phyloP scores from a whole-genome alignment of 2,797 vertebrate species.

The Semaprochilodus insignis region DNA sequence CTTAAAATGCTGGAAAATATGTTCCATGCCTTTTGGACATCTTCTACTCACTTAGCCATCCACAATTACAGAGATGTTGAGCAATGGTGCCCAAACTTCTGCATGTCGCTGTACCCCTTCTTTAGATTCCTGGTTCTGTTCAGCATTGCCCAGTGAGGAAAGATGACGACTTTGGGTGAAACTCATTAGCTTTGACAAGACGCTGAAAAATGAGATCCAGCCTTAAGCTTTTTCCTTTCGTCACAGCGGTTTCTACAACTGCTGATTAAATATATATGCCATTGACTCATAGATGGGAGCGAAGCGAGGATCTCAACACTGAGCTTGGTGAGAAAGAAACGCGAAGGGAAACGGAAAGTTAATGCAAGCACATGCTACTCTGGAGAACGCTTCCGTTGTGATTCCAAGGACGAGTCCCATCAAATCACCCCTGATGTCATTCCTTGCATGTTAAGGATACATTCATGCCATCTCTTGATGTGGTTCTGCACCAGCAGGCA shows the following conservation, averaged over 20 bases:
- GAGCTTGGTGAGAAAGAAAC: not conserved
- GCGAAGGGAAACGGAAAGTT: not conserved
- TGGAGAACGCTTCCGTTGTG: not conserved
- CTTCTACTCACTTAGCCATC: no score
- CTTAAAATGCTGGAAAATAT: no score
- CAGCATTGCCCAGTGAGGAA: not conserved
- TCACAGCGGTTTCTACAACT: not conserved
- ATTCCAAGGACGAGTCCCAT: conserved; percentile 31
- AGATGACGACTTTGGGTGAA: conserved; percentile 2
- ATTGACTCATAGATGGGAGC: not conserved
- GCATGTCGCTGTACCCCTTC: no score
- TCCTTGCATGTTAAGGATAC: conserved; percentile 21
- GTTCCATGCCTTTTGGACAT: no score
- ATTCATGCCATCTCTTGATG: conserved; percentile 24
- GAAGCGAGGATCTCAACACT: not conserved
- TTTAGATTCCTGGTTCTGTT: not conserved
- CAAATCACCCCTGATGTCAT: conserved; percentile 13
- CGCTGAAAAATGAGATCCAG: not conserved
- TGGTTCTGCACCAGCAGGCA: not conserved
- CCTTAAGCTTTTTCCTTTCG: conserved; percentile 16
- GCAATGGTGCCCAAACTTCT: no score
- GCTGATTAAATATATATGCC: conserved; percentile 24
- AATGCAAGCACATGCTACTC: conserved; percentile 22
- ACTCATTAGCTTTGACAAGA: conserved; percentile 27
- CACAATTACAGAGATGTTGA: no score